Percentiles rank a stretch among this genome's conserved stretches.
These are phyloP conservation scores for Antitype chi DNA, from an alignment of 2,888 invertebrate genomes.

Conservation along the genomic window DNA sequence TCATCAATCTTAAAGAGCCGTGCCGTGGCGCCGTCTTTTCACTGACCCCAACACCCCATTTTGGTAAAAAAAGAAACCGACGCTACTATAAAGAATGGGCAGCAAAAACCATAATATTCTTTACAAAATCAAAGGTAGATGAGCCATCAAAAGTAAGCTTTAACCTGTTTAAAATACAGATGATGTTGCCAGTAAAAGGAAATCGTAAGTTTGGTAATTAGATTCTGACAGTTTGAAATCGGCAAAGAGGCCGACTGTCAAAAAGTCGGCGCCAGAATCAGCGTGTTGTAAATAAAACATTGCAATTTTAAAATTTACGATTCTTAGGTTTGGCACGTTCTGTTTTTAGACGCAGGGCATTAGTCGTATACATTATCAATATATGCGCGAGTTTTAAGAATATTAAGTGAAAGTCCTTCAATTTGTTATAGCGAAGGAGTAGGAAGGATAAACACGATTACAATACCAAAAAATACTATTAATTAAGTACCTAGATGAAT, in stretches of 20 bases:
- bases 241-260: slow-evolving; percentile 89
- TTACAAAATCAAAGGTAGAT: slow-evolving; percentile 51
- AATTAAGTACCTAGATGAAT: too few relatives aligned
- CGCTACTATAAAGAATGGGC: slow-evolving; percentile 86
- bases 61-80: slow-evolving; percentile 77
- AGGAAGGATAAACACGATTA: neutral
- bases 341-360: slow-evolving; percentile 59
- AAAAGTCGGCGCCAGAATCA: slow-evolving; percentile 87
- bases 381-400: slow-evolving; percentile 51
- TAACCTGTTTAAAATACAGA: slow-evolving; percentile 64
- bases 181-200: slow-evolving; percentile 57
- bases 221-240: slow-evolving; percentile 88
- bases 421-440: neutral
- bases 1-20: slow-evolving; percentile 84
- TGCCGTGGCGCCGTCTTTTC: slow-evolving; percentile 84
- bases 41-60: slow-evolving; percentile 85
- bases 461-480: neutral
- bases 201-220: slow-evolving; percentile 82
- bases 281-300: slow-evolving; percentile 85
- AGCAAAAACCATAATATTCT: slow-evolving; percentile 81
- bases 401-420: neutral
- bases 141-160: slow-evolving; percentile 65
- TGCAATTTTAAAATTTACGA: slow-evolving; percentile 78
- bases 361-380: slow-evolving; percentile 52
- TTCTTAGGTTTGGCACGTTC: slow-evolving; percentile 74